A percentile compares a stretch with the other conserved stretches of the same genome.
Evolutionary conservation across 1,140 invertebrate genomes (phyloP).

Genomic region (Danaus melanippus): DNA sequence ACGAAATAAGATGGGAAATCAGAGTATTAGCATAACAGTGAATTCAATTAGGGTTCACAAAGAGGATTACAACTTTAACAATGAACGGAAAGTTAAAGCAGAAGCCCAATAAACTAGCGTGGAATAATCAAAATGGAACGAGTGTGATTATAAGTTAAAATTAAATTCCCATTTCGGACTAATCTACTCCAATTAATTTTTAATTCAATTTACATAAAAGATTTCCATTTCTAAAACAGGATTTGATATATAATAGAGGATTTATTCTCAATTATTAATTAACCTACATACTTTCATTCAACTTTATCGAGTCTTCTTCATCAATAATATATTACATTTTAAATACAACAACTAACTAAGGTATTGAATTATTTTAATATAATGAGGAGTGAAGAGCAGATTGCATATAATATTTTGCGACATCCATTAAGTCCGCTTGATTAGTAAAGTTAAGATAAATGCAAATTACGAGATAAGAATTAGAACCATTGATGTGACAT

Average conservation of each 20-base stretch:
- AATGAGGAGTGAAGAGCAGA: no score
- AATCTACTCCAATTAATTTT: constrained; percentile 7
- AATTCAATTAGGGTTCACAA: constrained; percentile 70
- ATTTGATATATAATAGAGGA: no score
- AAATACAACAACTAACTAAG: no score
- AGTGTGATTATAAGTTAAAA: constrained; percentile 56
- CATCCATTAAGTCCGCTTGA: no score
- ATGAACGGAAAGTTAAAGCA: constrained; percentile 64
- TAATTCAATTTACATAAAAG: constrained; percentile 5
- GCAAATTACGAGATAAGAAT: constrained; percentile 50
- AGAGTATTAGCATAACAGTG: constrained; percentile 71
- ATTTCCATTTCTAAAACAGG: no score
- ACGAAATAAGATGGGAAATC: constrained; percentile 72
- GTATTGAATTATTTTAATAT: no score
- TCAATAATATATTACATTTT: no score
- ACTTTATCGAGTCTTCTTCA: no score
- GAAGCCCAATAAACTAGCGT: constrained; percentile 61
- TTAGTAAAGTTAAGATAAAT: constrained; percentile 22
- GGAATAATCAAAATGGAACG: constrained; percentile 65
- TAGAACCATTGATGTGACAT: constrained; percentile 48
- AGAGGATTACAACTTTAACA: constrained; percentile 71
- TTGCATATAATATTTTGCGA: no score
- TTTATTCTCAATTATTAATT: no score
- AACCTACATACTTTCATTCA: no score
- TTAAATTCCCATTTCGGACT: constrained; percentile 36